These are phyloP conservation scores for Heteractis magnifica DNA, from an alignment of 92 coral and sea anemone species.

Conservation along the genomic window DNA sequence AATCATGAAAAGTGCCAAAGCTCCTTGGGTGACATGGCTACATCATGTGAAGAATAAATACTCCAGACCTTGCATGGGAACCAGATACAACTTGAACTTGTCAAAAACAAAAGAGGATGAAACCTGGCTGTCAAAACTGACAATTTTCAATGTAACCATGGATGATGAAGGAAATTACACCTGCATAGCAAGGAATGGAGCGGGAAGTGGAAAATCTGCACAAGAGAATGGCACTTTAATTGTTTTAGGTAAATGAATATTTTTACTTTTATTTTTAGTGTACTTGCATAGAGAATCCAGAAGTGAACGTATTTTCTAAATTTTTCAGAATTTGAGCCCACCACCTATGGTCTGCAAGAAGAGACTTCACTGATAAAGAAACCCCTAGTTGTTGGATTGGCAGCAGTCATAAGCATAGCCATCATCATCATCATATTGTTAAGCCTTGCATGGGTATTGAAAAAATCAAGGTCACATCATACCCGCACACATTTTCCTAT, in stretches of 20 bases:
- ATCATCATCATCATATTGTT: background rate
- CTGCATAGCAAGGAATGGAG: constrained; percentile 28
- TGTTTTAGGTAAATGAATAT: background rate
- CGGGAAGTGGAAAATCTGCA: constrained; percentile 14
- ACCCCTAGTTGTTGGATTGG: background rate
- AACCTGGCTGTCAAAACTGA: constrained; percentile 15
- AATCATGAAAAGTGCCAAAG: constrained; percentile 21
- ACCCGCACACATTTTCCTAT: background rate
- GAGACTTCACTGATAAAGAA: background rate
- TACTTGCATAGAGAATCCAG: too few species aligned
- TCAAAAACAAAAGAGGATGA: background rate
- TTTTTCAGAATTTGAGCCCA: background rate
- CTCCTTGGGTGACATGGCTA: constrained; percentile 6
- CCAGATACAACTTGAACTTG: background rate
- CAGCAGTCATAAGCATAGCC: background rate
- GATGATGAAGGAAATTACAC: constrained; percentile 28
- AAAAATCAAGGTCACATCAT: background rate
- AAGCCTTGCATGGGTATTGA: background rate
- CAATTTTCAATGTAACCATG: constrained; percentile 26
- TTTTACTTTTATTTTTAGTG: too few species aligned
- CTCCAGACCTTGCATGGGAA: background rate
- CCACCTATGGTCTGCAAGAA: background rate
- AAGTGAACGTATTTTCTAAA: too few species aligned
- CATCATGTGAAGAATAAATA: background rate
- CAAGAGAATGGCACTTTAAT: constrained; percentile 16